Percentiles rank a stretch among this genome's conserved stretches.
These are phyloP conservation scores for Drosophila burlai DNA, from an alignment of 1,140 invertebrate species.

Conservation along the genomic window DNA sequence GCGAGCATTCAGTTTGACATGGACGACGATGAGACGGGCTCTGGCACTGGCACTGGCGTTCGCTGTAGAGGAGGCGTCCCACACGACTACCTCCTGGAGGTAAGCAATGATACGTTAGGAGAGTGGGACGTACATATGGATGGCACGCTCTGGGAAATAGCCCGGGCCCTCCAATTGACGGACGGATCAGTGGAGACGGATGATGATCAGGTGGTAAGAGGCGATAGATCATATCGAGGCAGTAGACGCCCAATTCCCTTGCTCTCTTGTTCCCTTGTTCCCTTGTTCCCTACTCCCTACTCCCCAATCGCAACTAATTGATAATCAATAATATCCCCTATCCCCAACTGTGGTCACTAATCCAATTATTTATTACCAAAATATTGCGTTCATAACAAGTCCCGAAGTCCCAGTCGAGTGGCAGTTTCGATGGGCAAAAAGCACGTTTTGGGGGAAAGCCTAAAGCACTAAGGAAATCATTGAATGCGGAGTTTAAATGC, in stretches of 20 bases:
- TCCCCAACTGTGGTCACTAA: neutral
- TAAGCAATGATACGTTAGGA: constrained; percentile 43
- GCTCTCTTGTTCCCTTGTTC: too few species aligned
- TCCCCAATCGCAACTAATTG: neutral
- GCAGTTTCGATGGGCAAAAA: neutral
- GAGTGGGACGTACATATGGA: constrained; percentile 43
- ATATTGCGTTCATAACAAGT: neutral
- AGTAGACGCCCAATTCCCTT: neutral
- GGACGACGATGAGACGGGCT: constrained; percentile 48
- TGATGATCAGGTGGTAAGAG: constrained; percentile 20
- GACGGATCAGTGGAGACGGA: constrained; percentile 13
- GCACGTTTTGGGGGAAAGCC: neutral
- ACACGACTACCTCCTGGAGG: constrained; percentile 54
- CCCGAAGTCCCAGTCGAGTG: neutral
- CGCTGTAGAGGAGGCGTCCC: constrained; percentile 13
- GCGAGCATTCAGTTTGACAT: constrained; percentile 47
- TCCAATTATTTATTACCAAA: constrained; percentile 1
- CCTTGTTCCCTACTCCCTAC: neutral
- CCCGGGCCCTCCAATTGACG: neutral
- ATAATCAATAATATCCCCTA: neutral
- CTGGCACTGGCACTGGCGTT: neutral
- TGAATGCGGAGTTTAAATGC: neutral
- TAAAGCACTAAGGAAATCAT: neutral
- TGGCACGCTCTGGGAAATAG: constrained; percentile 27
- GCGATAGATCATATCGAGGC: neutral